Evolutionary conservation across 1,140 invertebrate genomes (phyloP), one percentile per base, ranked within the genome.

Genomic region (Trachymyrmex septentrionalis): DNA sequence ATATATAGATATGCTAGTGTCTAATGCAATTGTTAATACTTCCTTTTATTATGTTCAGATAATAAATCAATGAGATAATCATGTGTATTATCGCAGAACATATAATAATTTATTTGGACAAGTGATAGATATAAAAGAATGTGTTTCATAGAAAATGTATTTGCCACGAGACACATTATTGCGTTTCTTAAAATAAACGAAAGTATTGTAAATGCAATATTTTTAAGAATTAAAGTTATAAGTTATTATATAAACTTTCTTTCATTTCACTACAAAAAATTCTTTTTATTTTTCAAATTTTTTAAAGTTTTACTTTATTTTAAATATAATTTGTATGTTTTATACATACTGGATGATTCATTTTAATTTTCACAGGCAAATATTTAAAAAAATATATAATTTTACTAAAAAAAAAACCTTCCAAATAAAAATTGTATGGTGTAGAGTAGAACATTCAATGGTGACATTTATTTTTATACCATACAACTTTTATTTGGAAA

Each of bases 11-110:
- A 82, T 34, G 3, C 14, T 82, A 59, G 27, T 12, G 4, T 48
- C 9, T 7, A 48, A 48, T 30, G 3, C 14, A 59, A 71, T 7
- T 19, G 4, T 9, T 55, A 30, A 44, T 21, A 48, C 4, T 80
- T 61, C 19, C 38, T 73, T 48, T 24, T 34, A 44, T 78, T 14
- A 21, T 12, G 19, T 21, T 57, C 19, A 67, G 50, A 81, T 24
- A 61, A 78, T 30, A 66, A 14, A 80, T 78, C 44, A 67, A 21
- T 50, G 19, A 78, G 16, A n/a, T 59, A 9, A 57, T 24, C 27
- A 66, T 9, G 50, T 1, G 0, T 50, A 64, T 77, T 77, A 80
- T 69, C 19, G 30, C 0, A 0, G 3, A 66, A 38, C 6, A 1
- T 53, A 48, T 76, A 59, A 64, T 21, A 53, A 12, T 66, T 80